Evolutionary conservation across 2,888 invertebrate species (phyloP).

Genomic region (Emmelina monodactyla): DNA sequence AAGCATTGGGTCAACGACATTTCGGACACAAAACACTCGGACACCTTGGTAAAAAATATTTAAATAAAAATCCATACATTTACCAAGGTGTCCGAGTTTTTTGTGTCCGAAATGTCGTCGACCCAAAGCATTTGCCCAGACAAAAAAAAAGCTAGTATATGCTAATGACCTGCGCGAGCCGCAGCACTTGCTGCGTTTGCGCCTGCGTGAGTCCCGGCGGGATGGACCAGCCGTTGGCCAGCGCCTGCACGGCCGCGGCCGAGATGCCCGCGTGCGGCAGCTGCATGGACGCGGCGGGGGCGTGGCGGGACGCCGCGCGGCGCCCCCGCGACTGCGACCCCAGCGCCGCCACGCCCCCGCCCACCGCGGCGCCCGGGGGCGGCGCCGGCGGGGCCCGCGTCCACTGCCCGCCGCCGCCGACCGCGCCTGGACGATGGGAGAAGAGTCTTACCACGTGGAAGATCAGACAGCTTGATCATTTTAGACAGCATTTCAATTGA

Average conservation of each 20-base stretch:
- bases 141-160: too few relatives aligned
- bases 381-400: slow-evolving; percentile 80
- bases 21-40: too few relatives aligned
- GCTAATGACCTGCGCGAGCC: slow-evolving; percentile 62
- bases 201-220: slow-evolving; percentile 38
- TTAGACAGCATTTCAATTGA: too few relatives aligned
- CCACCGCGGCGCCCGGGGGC: slow-evolving; percentile 52
- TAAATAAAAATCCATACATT: too few relatives aligned
- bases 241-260: slow-evolving; percentile 49
- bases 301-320: slow-evolving; percentile 35
- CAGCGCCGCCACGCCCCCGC: slow-evolving; percentile 21
- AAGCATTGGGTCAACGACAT: too few relatives aligned
- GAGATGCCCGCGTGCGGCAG: slow-evolving; percentile 46
- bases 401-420: slow-evolving; percentile 73
- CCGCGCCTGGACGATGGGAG: too few relatives aligned
- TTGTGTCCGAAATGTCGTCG: too few relatives aligned
- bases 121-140: too few relatives aligned
- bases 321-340: slow-evolving; percentile 39
- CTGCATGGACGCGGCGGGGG: slow-evolving; percentile 41
- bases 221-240: slow-evolving; percentile 44
- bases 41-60: too few relatives aligned
- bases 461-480: too few relatives aligned
- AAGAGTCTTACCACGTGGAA: too few relatives aligned
- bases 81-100: too few relatives aligned
- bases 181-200: slow-evolving; percentile 58